These are phyloP conservation scores for Bolinopsis microptera DNA, from an alignment of 37 sponge, comb jelly and placozoan species.

Conservation along the genomic window DNA sequence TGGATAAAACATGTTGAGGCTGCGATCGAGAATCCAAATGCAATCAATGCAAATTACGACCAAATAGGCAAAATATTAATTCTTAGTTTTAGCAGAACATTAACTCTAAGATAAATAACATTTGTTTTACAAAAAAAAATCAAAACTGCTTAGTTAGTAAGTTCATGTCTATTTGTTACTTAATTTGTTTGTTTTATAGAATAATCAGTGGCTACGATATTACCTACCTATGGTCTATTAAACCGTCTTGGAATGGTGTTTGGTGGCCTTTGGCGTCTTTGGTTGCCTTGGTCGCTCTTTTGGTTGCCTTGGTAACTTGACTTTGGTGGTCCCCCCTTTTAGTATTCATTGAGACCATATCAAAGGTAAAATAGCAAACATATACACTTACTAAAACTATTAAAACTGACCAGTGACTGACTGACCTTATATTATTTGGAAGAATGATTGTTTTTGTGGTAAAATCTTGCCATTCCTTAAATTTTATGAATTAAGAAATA, in stretches of 20 bases:
- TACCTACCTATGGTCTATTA: no score
- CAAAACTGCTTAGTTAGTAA: no score
- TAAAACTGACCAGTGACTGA: background rate
- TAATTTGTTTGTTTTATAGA: background rate
- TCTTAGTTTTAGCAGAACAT: no score
- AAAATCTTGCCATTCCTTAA: no score
- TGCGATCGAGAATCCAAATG: no score
- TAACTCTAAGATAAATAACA: no score
- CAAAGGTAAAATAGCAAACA: background rate
- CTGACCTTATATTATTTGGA: background rate
- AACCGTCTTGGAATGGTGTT: background rate
- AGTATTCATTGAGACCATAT: background rate
- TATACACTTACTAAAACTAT: background rate
- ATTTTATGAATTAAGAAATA: no score
- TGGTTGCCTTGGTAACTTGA: constrained; percentile 38
- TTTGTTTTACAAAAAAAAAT: no score
- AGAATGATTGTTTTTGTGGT: no score
- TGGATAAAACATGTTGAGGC: no score
- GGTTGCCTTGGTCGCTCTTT: constrained; percentile 12
- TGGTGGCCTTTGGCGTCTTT: constrained; percentile 46
- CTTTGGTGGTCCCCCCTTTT: background rate
- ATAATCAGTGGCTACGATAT: background rate
- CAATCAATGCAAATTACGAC: no score
- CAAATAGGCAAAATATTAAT: no score
- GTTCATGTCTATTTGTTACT: background rate